phyloP scores from a whole-genome alignment of 2,113 vertebrate genomes.

The Anhinga anhinga region DNA sequence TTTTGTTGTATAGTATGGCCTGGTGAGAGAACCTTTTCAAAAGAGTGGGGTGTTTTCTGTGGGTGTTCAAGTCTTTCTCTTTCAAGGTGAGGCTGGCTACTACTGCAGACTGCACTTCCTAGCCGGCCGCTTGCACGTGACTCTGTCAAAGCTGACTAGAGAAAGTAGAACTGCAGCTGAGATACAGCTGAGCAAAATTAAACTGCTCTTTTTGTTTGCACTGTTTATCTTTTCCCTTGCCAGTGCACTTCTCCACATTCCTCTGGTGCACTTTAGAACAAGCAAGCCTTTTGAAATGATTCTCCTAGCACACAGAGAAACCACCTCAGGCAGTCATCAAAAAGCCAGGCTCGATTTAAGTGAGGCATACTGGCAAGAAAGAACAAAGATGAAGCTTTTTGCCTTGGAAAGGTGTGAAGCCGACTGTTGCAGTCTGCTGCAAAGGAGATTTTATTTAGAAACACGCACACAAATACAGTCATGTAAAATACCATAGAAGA shows the following conservation, averaged over 20 bases:
- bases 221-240: constrained; percentile 10
- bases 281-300: not conserved
- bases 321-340: not conserved
- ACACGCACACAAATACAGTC: not conserved
- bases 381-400: constrained; percentile 41
- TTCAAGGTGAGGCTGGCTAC: not conserved
- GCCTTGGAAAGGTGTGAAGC: constrained; percentile 14
- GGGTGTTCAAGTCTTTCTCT: not conserved
- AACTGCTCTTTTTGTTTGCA: constrained; percentile 22
- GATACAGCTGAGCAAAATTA: not conserved
- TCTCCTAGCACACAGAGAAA: constrained; percentile 2
- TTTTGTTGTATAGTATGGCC: not conserved
- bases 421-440: not conserved
- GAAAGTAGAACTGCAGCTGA: constrained; percentile 18
- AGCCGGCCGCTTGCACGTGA: fast-evolving
- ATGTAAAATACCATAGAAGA: not conserved
- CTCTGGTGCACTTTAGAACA: constrained; percentile 22
- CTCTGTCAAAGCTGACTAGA: not conserved
- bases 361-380: not conserved
- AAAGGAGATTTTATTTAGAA: not conserved
- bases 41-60: not conserved
- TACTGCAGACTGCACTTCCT: not conserved
- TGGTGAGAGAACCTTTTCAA: not conserved
- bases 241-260: not conserved
- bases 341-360: constrained; percentile 8